Conservation (phyloP, 2,888 invertebrate genomes). For the Agrotis clavis region DNA sequence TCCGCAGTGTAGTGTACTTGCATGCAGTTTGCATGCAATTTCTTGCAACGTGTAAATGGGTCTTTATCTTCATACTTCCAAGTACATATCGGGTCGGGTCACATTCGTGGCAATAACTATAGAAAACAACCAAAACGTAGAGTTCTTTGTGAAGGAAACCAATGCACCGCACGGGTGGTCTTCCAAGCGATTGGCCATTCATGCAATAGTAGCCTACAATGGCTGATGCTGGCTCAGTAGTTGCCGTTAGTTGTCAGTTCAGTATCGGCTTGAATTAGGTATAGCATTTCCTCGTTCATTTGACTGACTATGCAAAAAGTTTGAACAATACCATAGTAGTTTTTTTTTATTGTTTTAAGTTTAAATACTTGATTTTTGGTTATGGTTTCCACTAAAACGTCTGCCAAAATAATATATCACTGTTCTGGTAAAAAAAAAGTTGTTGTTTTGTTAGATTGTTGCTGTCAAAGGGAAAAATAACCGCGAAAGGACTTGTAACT, state of each 20-base stretch:
- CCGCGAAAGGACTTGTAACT: neutral
- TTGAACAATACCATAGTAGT: too few species aligned
- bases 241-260: slow-evolving; percentile 8
- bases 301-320: too few species aligned
- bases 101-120: slow-evolving; percentile 25
- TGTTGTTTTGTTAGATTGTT: neutral
- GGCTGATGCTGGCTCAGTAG: slow-evolving; percentile 1
- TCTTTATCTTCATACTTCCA: slow-evolving; percentile 34
- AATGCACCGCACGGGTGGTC: slow-evolving; percentile 40
- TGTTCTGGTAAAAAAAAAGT: neutral
- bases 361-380: neutral
- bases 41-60: too few species aligned
- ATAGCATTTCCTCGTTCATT: neutral
- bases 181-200: slow-evolving; percentile 38
- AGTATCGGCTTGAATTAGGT: neutral
- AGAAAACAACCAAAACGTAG: slow-evolving; percentile 3
- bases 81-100: neutral
- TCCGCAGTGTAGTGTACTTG: too few species aligned
- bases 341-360: too few species aligned
- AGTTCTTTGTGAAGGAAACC: slow-evolving; percentile 17
- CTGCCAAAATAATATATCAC: neutral
- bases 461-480: neutral
- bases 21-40: too few species aligned
- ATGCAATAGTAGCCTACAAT: slow-evolving; percentile 11
- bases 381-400: neutral